Evolutionary conservation across 2,113 vertebrate species (phyloP).

Genomic region (Cacatua alba): DNA sequence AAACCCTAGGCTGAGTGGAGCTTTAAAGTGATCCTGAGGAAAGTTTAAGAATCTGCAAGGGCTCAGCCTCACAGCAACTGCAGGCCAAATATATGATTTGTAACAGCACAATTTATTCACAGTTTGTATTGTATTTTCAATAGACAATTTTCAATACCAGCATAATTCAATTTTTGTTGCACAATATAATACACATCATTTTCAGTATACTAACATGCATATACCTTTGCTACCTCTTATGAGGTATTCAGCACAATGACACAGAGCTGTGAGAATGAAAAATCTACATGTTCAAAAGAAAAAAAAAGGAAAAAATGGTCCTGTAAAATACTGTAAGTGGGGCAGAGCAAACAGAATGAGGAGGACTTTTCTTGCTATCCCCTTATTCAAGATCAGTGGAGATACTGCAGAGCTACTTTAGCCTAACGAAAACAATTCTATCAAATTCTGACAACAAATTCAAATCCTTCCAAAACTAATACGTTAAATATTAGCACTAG

Average conservation of each 20-base stretch:
- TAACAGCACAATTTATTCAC: background rate
- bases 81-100: background rate
- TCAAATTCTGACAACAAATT: background rate
- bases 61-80: constrained; percentile 1
- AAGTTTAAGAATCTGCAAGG: constrained; percentile 32
- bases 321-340: background rate
- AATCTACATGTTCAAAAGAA: background rate
- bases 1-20: constrained; percentile 53
- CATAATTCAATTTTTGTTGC: background rate
- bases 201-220: background rate
- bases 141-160: background rate
- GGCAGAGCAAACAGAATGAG: background rate
- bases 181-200: background rate
- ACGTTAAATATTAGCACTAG: background rate
- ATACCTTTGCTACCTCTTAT: background rate
- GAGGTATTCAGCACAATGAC: background rate
- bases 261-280: background rate
- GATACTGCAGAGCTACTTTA: background rate
- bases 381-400: background rate
- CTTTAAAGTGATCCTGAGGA: constrained; percentile 58
- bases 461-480: background rate
- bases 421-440: background rate
- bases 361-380: background rate
- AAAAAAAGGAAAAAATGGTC: rapidly evolving
- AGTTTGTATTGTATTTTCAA: background rate